Base-by-base conservation (phyloP, 2,888 invertebrate species). In the Synanthedon andrenaeformis region DNA sequence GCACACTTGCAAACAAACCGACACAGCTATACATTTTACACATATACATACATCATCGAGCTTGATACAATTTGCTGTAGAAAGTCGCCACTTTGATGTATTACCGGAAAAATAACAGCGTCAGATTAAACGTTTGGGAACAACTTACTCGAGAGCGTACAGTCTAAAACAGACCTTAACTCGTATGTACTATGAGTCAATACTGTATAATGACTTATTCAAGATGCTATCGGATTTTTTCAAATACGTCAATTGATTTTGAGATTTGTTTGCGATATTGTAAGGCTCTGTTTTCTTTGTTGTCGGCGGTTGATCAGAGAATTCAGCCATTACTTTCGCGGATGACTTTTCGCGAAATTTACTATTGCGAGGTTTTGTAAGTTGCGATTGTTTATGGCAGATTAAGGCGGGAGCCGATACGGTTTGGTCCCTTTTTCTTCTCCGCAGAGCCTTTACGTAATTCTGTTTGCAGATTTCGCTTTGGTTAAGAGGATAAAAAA, bases 1-100 rank as follows among this genome's bases (percentile, higher is more conserved):
- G 35, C 35, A 35, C 35, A 35, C 35, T 35, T 35, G 10, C 35
- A 35, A 35, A 35, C 6, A 35, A 35, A 35, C 35, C 10, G 10
- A 35, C 10, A 35, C 35, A 35, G 5, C 10, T 35, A 35, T 35
- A 35, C 23, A 23, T 23, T 3, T 0, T 13, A 45, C 45, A 45
- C 45, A 14, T 35, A 14, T 61, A 63, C 76, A 75, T 76, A 78
- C 72, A 77, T 79, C 76, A 77, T 67, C 67, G 70, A 75, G 63
- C 79, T 78, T 78, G 79, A 81, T 81, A 81, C 76, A 79, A 81
- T 81, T 81, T 80, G 79, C 74, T 76, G 74, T 69, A 66, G 71
- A 72, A 70, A 76, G 70, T 77, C 71, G 72, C 73, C 74, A 69
- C 71, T 78, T 77, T 80, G 80, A 80, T 80, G 76, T 81, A 80